Evolutionary conservation across 53 echinoderm and acorn worm genomes (phyloP).

Genomic region (Crossaster papposus): DNA sequence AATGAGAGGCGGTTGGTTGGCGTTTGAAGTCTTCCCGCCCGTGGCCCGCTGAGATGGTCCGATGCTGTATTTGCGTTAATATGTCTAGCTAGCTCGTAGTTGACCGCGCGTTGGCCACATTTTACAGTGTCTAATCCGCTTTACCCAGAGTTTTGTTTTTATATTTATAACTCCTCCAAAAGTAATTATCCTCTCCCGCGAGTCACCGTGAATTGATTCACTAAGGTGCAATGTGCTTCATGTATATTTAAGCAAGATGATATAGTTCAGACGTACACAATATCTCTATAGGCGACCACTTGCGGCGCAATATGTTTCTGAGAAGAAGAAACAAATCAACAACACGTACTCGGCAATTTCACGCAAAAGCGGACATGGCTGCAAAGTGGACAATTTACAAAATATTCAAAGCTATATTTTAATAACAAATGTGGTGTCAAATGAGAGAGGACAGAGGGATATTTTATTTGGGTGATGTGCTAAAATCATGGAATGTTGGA

Average conservation of each 20-base stretch:
- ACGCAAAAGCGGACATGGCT: too few relatives aligned
- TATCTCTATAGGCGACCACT: not conserved
- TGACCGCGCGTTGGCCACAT: not conserved
- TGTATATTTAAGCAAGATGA: not conserved
- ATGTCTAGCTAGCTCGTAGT: not conserved
- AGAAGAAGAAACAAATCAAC: too few relatives aligned
- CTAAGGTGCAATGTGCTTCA: not conserved
- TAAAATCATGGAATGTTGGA: too few relatives aligned
- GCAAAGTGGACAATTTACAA: too few relatives aligned
- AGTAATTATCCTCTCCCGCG: not conserved
- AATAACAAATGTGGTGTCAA: too few relatives aligned
- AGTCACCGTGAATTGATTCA: not conserved
- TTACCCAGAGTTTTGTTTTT: not conserved
- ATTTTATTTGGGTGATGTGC: too few relatives aligned
- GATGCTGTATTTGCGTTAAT: slow-evolving; percentile 33
- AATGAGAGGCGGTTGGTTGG: not conserved
- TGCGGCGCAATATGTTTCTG: not conserved
- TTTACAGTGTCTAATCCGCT: not conserved
- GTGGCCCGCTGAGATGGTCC: not conserved
- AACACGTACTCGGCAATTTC: too few relatives aligned
- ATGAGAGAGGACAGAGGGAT: too few relatives aligned
- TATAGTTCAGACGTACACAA: not conserved
- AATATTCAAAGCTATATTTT: too few relatives aligned
- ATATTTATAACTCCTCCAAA: not conserved
- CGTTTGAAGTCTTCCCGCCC: slow-evolving; percentile 23